Evolutionary conservation across 2,797 vertebrate genomes (phyloP), one percentile per base, ranked within the genome.

Genomic region (Coccyzus lansbergi): DNA sequence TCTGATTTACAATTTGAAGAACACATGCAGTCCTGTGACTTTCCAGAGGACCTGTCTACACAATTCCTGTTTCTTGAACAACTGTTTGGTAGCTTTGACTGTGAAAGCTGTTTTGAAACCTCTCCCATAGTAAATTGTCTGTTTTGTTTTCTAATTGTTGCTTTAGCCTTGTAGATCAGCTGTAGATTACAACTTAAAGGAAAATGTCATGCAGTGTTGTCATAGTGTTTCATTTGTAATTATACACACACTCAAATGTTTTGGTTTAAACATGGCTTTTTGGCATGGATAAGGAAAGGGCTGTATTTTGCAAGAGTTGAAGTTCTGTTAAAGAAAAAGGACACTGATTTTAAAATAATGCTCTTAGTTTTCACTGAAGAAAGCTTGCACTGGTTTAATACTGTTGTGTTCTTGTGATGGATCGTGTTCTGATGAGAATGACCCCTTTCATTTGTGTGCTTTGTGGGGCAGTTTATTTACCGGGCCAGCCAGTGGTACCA

Each of bases 121-220:
- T 82, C 16, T 74, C 5, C 20, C 84, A 1, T 15, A 74, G 55
- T 51, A 82, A 84, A 89, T 90, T 94, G 38, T 70, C 25, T 55
- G 62, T 40, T 90, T 86, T 68, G 64, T 78, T 96, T 93, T 60
- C 58, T 72, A 34, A 86, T 91, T 94, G 83, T 82, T 0, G 0
- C 74, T 79, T 92, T 67, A 79, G 70, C 36, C 60, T 76, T 86
- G 83, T 94, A 82, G 52, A 15, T 94, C 52, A 92, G 83, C 86
- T 91, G 65, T 44, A 58, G 83, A 69, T 92, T 72, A 49, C 69
- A 90, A 58, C 10, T 53, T 65, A 26, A 74, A 70, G 36, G 40
- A 67, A 71, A 76, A 74, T 48, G 22, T 44, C 22, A 8, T 48
- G 60, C 59, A 25, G 9, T 92, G 24, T 15, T 69, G 63, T 67